Percentiles rank a stretch among this genome's conserved stretches.
Evolutionary conservation across 2,797 vertebrate species (phyloP).

Genomic region (Gallinago solitaria): DNA sequence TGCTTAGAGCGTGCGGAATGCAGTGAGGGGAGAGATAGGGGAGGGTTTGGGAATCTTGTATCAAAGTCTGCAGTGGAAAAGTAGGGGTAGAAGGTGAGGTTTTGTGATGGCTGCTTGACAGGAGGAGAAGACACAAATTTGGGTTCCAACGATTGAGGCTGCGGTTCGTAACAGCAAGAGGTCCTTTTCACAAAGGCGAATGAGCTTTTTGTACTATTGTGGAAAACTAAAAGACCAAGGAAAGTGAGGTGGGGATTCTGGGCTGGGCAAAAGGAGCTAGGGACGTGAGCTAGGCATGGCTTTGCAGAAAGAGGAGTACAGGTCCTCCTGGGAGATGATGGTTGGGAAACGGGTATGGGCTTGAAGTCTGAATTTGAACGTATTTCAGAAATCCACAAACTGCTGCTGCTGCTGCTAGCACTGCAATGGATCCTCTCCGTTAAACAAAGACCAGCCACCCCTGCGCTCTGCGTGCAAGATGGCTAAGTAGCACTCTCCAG

Average conservation of each 20-base stretch:
- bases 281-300: rapidly evolving
- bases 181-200: neutral
- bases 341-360: neutral
- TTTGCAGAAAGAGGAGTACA: neutral
- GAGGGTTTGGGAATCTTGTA: neutral
- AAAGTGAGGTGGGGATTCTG: neutral
- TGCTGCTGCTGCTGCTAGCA: neutral
- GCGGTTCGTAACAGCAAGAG: neutral
- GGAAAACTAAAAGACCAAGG: neutral
- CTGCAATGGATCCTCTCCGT: neutral
- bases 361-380: neutral
- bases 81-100: neutral
- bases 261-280: neutral
- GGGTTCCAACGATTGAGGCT: neutral
- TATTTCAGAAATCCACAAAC: neutral
- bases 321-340: neutral
- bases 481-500: neutral
- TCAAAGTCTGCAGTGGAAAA: neutral
- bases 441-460: neutral
- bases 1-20: rapidly evolving
- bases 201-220: neutral
- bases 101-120: neutral
- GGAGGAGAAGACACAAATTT: neutral
- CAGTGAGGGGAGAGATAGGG: neutral
- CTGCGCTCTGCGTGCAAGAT: neutral